Conservation (phyloP, 2,797 vertebrate genomes). For the Enteromius unitaeniatus region DNA sequence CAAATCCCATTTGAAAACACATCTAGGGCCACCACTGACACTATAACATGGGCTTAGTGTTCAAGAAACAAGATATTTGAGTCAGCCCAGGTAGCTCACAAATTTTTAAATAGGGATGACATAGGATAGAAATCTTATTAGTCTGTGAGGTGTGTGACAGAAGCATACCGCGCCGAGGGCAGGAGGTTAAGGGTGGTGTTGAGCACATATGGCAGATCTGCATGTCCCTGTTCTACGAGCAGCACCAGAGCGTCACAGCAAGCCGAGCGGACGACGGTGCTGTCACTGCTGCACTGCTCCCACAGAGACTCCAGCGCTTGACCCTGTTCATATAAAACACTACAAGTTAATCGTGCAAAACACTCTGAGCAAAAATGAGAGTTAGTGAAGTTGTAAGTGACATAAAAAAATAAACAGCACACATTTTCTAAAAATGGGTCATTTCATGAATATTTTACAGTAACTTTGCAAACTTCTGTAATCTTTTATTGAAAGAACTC, state of each 20-base stretch:
- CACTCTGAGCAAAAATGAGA: neutral
- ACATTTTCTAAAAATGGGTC: neutral
- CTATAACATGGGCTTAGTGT: neutral
- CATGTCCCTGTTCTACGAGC: constrained; percentile 89
- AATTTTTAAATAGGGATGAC: neutral
- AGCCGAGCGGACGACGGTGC: constrained; percentile 80
- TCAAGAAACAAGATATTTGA: neutral
- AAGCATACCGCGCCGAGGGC: constrained; percentile 88
- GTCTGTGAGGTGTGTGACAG: neutral
- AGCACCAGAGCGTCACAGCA: constrained; percentile 90
- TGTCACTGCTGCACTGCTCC: constrained; percentile 90
- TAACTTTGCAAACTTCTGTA: neutral
- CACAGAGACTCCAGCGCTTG: constrained; percentile 88
- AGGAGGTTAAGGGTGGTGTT: constrained; percentile 88
- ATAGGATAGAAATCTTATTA: neutral
- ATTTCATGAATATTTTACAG: neutral
- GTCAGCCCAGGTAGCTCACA: neutral
- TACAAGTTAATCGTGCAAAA: constrained; percentile 53
- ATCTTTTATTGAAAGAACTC: neutral
- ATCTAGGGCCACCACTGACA: neutral
- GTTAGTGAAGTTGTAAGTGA: neutral
- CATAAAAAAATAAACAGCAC: neutral
- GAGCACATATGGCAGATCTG: constrained; percentile 85
- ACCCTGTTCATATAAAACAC: constrained; percentile 76
- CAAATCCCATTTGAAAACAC: neutral